A percentile compares a stretch with the other conserved stretches of the same genome.
These are phyloP conservation scores for Abramis brama DNA, from an alignment of 2,113 vertebrate genomes.

Conservation along the genomic window DNA sequence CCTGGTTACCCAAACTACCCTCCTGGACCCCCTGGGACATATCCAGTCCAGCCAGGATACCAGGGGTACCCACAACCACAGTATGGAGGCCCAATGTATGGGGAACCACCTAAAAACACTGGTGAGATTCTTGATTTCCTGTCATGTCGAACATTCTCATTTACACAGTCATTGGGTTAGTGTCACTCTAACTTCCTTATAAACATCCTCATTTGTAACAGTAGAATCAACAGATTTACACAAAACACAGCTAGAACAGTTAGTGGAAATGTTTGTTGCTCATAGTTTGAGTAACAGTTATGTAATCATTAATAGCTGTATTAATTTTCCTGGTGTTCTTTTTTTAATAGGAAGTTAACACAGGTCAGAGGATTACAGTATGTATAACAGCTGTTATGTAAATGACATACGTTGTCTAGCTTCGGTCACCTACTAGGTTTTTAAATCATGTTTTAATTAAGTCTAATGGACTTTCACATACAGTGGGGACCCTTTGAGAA, in stretches of 20 bases:
- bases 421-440: background rate
- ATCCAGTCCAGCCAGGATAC: slow-evolving; percentile 71
- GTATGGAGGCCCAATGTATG: slow-evolving; percentile 78
- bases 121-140: slow-evolving; percentile 67
- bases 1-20: slow-evolving; percentile 73
- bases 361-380: background rate
- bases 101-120: slow-evolving; percentile 87
- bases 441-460: background rate
- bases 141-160: background rate
- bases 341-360: background rate
- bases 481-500: background rate
- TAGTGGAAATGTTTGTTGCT: background rate
- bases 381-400: background rate
- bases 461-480: background rate
- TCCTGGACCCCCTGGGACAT: slow-evolving; percentile 69
- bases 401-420: background rate
- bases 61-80: slow-evolving; percentile 75
- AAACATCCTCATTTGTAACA: background rate
- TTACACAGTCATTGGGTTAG: background rate
- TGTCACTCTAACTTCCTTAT: background rate
- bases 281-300: background rate
- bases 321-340: background rate
- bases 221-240: background rate
- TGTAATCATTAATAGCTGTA: background rate
- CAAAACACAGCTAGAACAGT: background rate